Evolutionary conservation across 2,113 vertebrate genomes (phyloP), one percentile per base, ranked within the genome.

Genomic region (Dasyornis broadbenti): DNA sequence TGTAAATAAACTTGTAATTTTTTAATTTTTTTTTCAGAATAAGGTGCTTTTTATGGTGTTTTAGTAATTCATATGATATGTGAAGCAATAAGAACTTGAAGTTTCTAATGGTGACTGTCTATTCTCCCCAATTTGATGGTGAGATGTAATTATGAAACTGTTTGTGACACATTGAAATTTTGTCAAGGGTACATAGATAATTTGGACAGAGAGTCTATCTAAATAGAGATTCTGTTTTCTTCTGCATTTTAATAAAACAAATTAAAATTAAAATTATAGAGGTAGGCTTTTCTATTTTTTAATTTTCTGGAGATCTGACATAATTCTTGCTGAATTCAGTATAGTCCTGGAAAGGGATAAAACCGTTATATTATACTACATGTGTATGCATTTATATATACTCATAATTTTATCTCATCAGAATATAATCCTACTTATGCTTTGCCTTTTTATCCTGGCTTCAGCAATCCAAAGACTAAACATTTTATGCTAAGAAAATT

Each of bases 41-140:
- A 45, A 4, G 20, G 2, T 0, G 2, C 2, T 30, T 22, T 11
- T 54, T 60, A 27, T 27, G 0, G 1, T 54, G 5, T 83, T 66
- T 68, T 83, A 47, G 7, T 54, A 89, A 13, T 76, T 92, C 0
- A 3, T 39, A 18, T 20, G 15, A 40, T 28, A 45, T 7, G 22
- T 59, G 35, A 78, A 78, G 3, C 19, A 57, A 2, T 30, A 84
- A 70, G 47, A 61, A 47, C 39, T 49, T 69, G 27, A 73, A 21
- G 8, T 39, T 92, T 23, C 6, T 70, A 69, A 64, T 35, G 33
- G 47, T 33, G n/a, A 27, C 4, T 69, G 56, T 85, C 26, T 70
- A 19, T 82, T 71, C 15, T 84, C 2, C 9, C 7, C 30, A 53
- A 3, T 44, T 61, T 59, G 5, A 44, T 53, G 14, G 10, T 78